These are phyloP conservation scores for Chironomus striatipennis DNA, from an alignment of 1,140 invertebrate species.

Conservation along the genomic window DNA sequence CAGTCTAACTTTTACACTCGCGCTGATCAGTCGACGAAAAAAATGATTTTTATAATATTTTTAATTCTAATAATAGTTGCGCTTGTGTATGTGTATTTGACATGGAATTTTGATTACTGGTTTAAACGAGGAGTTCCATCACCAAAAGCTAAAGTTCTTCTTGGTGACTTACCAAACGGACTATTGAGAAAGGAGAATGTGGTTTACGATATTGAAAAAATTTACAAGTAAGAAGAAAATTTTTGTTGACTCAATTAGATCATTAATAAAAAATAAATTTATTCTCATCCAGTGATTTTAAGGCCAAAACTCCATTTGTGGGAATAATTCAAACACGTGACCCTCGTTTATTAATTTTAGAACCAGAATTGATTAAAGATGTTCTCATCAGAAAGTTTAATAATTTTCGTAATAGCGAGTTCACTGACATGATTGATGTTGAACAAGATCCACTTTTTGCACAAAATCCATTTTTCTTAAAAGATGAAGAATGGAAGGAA, in stretches of 20 bases:
- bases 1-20: not conserved
- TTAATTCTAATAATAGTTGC: conserved; percentile 23
- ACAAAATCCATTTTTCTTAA: conserved; percentile 23
- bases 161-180: conserved; percentile 42
- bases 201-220: conserved; percentile 31
- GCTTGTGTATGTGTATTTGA: conserved; percentile 37
- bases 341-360: conserved; percentile 6
- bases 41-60: not conserved
- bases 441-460: conserved; percentile 18
- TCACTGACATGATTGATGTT: not conserved
- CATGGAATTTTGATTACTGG: conserved; percentile 39
- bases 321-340: conserved; percentile 5
- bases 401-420: conserved; percentile 21
- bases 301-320: conserved; percentile 22
- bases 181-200: conserved; percentile 31
- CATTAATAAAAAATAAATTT: too few species aligned
- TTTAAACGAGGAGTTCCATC: conserved; percentile 32
- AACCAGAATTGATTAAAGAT: not conserved
- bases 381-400: conserved; percentile 23
- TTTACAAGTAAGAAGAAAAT: conserved; percentile 31
- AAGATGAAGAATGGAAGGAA: conserved; percentile 25
- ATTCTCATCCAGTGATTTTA: not conserved
- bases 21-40: not conserved
- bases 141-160: conserved; percentile 33
- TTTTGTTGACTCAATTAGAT: not conserved